Evolutionary conservation across 2,888 invertebrate species (phyloP).

Genomic region (Drosophila mimica): DNA sequence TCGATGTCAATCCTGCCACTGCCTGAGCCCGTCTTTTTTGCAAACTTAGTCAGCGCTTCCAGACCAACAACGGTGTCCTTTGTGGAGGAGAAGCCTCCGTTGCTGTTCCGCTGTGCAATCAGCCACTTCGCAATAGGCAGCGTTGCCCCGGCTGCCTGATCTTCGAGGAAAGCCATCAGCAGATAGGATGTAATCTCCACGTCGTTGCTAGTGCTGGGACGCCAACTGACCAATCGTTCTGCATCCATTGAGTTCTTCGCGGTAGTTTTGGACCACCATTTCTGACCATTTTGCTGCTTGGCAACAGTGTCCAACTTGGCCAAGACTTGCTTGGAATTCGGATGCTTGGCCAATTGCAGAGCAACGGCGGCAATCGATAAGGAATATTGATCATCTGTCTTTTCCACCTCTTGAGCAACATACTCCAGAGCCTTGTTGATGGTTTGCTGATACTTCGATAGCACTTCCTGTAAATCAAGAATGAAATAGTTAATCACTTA

Average conservation of each 20-base stretch:
- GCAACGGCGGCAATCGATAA: slow-evolving; percentile 92
- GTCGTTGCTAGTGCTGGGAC: slow-evolving; percentile 88
- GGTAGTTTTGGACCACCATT: slow-evolving; percentile 91
- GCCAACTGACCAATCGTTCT: slow-evolving; percentile 62
- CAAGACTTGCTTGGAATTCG: slow-evolving; percentile 88
- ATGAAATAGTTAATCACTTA: background rate
- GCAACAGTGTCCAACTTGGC: slow-evolving; percentile 86
- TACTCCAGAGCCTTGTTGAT: slow-evolving; percentile 92
- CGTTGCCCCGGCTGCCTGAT: slow-evolving; percentile 65
- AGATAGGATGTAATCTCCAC: slow-evolving; percentile 96
- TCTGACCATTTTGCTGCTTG: slow-evolving; percentile 86
- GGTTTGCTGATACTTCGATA: slow-evolving; percentile 87
- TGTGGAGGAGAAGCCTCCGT: slow-evolving; percentile 91
- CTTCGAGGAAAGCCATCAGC: slow-evolving; percentile 88
- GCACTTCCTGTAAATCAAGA: slow-evolving; percentile 58
- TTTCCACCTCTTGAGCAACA: slow-evolving; percentile 89
- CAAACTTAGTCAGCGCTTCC: slow-evolving; percentile 89
- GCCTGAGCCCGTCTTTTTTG: slow-evolving; percentile 86
- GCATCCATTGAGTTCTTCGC: slow-evolving; percentile 76
- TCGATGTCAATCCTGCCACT: slow-evolving; percentile 75
- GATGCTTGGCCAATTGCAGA: slow-evolving; percentile 90
- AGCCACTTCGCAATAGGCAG: slow-evolving; percentile 90
- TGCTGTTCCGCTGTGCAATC: slow-evolving; percentile 88
- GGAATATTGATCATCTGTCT: slow-evolving; percentile 90
- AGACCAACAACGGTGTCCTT: slow-evolving; percentile 92